Evolutionary conservation across 1,140 invertebrate species (phyloP), one percentile per base, ranked within the genome.

Genomic region (Euwallacea fornicatus): DNA sequence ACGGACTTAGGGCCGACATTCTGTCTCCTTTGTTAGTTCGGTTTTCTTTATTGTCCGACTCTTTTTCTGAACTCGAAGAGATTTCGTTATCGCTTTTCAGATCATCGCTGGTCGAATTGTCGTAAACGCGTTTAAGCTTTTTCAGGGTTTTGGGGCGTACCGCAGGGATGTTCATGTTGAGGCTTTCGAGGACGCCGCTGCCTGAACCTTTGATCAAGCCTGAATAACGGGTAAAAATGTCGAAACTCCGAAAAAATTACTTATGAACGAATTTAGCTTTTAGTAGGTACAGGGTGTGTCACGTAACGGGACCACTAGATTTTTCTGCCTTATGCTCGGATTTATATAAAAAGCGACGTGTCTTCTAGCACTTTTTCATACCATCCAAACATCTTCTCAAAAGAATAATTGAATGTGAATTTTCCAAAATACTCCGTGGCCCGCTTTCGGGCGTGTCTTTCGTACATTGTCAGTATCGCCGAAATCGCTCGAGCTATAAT

Each of bases 1-100:
- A 94, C 0, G 93, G 93, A 78, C 92, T 94, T 72, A 95, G 87
- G 63, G 92, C 88, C 11, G 89, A 90, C 61, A 91, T 83, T 6
- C 86, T 87, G 77, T 90, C 89, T 67, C 76, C 76, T 60, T 80
- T 81, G 62, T 80, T 80, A 76, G 90, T 89, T 71, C 76, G 78
- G 59, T 81, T 81, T 66, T 81, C 80, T 72, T 81, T 85, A 80
- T 82, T 83, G 58, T 83, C 75, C 66, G 77, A 84, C 72, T 81
- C 79, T 67, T 80, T 80, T 65, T 81, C 80, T 0, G 78, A 79
- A 66, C 79, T 79, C 9, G 81, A 80, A 6, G 81, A 75, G 74
- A 80, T 78, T 73, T 82, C 73, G 78, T 83, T 81, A 74, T 75
- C 77, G 82, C 74, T 82, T 81, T 76, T 73, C 81, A 81, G 59